Evolutionary conservation across 1,140 invertebrate species (phyloP).

Genomic region (Drosophila lacertosa): DNA sequence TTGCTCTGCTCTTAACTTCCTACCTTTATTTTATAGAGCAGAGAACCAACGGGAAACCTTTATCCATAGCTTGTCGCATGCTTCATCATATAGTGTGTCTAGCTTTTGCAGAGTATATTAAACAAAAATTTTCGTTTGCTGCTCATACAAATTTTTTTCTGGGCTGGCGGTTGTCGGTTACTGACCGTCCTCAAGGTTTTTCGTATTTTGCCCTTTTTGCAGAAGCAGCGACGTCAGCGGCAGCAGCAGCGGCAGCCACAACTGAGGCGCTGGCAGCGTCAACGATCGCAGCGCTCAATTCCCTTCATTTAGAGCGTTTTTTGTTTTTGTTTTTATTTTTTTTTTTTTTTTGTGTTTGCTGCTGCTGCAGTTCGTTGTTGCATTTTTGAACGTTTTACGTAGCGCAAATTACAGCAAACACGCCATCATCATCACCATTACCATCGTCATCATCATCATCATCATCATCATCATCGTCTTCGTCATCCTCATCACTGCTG

Average conservation of each 20-base stretch:
- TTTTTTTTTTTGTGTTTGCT: constrained; percentile 36
- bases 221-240: constrained; percentile 45
- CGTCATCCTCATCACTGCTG: constrained; percentile 17
- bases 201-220: constrained; percentile 81
- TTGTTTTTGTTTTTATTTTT: constrained; percentile 51
- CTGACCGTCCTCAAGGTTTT: constrained; percentile 84
- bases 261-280: constrained; percentile 56
- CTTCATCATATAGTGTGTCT: not conserved
- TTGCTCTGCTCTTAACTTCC: not conserved
- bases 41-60: too few species aligned
- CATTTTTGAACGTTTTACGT: constrained; percentile 82
- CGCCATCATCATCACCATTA: constrained; percentile 75
- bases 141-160: constrained; percentile 80
- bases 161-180: constrained; percentile 82
- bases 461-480: constrained; percentile 42
- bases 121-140: constrained; percentile 69
- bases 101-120: constrained; percentile 3
- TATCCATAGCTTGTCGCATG: not conserved
- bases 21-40: not conserved
- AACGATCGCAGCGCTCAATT: constrained; percentile 80
- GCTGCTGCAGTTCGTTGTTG: constrained; percentile 71
- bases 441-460: constrained; percentile 34
- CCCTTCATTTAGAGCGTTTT: constrained; percentile 81
- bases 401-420: constrained; percentile 83
- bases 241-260: constrained; percentile 18